Base-by-base conservation (phyloP, 2,113 vertebrate genomes). In the Colinus virginianus region DNA sequence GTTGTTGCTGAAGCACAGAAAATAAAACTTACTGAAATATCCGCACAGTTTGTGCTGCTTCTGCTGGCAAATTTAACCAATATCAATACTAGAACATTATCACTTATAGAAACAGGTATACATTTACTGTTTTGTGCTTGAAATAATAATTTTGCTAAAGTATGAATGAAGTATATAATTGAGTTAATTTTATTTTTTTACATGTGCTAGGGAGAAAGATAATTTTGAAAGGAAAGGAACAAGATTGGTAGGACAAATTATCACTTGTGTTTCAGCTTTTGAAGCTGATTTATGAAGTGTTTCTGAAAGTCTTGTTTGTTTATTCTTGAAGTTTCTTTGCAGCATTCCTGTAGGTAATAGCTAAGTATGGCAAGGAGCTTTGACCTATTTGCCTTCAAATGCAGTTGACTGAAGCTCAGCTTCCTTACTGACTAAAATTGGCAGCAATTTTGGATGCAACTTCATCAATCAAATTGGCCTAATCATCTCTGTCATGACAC, bases 181-280 rank as follows among this genome's bases (percentile, higher is more conserved):
- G 69, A 80, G 26, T 77, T 94, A 90, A 94, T 93, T 94, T 92
- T 20, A 87, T 6, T 63, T 84, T 83, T 49, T 75, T 90, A 62
- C 38, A 64, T 15, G 10, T 83, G 30, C 18, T 56, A 56, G 25
- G 11, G 58, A 90, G 72, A 61, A 89, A 79, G 80, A 69, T 30
- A 62, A 40, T 42, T 80, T 49, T 61, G 26, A 84, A 96, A 53
- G 2, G 32, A 84, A 64, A 82, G 48, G 23, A 84, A 38, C 13
- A 53, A 32, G 90, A 72, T 18, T 28, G 14, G 7, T 46, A 53
- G 34, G 55, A 79, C 20, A 78, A 89, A 53, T 78, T 81, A 77
- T 8, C 5, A 6, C 7, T 70, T 55, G 23, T 49, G 18, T 89
- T 86, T 91, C 20, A 80, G 42, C 5, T 30, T 75, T 84, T 75